These are phyloP conservation scores for Notechis scutatus DNA, from an alignment of 2,113 vertebrate species.

Conservation along the genomic window DNA sequence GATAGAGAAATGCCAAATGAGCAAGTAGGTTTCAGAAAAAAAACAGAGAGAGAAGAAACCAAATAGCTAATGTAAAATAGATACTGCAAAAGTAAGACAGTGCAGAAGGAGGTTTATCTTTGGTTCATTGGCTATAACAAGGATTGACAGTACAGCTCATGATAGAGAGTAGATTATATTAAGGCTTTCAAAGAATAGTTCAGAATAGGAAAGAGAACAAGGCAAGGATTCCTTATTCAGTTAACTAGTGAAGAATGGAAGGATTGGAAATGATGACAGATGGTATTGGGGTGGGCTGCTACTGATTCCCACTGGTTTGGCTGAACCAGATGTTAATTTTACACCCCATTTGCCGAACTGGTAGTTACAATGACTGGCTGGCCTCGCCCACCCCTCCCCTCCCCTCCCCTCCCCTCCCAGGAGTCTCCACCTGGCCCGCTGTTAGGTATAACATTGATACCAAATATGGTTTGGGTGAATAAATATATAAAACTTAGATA, in stretches of 20 bases:
- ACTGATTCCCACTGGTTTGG: no score
- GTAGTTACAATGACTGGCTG: no score
- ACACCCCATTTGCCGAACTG: no score
- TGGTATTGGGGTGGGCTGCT: not conserved
- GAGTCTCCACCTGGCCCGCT: no score
- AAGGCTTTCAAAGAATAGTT: not conserved
- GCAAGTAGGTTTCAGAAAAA: not conserved
- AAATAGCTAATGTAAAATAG: not conserved
- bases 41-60: not conserved
- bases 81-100: not conserved
- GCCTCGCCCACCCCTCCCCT: no score
- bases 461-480: no score
- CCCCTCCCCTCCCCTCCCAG: no score
- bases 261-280: not conserved
- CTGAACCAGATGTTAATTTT: no score
- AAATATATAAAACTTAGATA: no score
- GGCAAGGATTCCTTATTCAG: not conserved
- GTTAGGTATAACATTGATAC: no score
- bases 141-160: not conserved
- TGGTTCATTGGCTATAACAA: not conserved
- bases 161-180: not conserved
- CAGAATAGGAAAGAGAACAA: not conserved
- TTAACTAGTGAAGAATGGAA: not conserved
- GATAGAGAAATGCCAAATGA: not conserved
- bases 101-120: not conserved